Conservation (phyloP, 2,888 invertebrate genomes). For the Calameuta pallipes region DNA sequence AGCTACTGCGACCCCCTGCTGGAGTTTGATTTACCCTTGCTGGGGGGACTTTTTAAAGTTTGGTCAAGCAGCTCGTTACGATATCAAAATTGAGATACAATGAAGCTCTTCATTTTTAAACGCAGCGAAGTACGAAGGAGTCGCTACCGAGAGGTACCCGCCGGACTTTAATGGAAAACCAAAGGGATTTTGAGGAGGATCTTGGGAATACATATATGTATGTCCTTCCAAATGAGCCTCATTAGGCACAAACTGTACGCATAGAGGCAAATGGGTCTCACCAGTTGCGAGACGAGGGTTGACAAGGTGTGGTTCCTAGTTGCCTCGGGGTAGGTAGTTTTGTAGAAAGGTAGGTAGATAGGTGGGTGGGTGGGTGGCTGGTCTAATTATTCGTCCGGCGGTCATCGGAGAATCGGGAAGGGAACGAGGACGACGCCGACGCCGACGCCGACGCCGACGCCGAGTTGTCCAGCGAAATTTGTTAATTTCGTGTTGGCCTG, state of each 20-base stretch:
- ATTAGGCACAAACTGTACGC: constrained; percentile 41
- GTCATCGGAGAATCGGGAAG: background rate
- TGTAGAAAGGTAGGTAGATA: background rate
- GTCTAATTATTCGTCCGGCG: background rate
- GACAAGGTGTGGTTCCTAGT: background rate
- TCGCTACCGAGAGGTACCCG: background rate
- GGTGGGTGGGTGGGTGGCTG: no score
- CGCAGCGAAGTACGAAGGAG: background rate
- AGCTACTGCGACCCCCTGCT: background rate
- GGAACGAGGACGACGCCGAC: background rate
- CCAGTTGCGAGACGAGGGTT: background rate
- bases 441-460: no score
- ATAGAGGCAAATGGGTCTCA: background rate
- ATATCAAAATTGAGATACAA: background rate
- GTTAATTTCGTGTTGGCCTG: background rate
- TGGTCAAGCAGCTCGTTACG: background rate
- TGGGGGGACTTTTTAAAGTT: background rate
- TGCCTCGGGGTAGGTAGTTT: background rate
- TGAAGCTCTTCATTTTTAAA: background rate
- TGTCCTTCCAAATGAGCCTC: constrained; percentile 44
- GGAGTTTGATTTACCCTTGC: background rate
- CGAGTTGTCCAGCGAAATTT: background rate
- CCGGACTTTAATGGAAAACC: background rate
- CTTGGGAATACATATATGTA: background rate
- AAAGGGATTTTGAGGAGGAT: background rate